Conservation (phyloP, 2,113 vertebrate genomes). For the Sminthopsis crassicaudata region DNA sequence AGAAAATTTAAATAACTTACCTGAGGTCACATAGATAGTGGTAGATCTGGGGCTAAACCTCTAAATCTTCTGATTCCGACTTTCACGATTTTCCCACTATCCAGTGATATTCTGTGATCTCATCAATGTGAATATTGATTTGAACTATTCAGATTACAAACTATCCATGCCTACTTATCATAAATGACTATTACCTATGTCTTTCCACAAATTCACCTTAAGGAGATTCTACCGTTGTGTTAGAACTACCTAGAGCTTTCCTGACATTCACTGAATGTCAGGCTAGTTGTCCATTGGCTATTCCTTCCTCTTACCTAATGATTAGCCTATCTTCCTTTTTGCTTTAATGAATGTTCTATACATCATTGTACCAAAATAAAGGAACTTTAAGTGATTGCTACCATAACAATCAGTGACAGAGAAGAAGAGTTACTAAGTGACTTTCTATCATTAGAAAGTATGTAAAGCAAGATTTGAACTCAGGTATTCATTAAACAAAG, state of each 20-base stretch:
- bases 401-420: not conserved
- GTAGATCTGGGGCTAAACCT: rapidly evolving
- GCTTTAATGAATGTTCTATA: not conserved
- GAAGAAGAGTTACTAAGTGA: conserved; percentile 8
- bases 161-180: not conserved
- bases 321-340: not conserved
- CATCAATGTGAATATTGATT: not conserved
- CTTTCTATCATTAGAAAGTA: not conserved
- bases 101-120: not conserved
- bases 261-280: not conserved
- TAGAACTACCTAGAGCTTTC: not conserved
- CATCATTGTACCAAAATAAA: conserved; percentile 1
- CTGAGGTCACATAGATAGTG: not conserved
- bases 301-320: not conserved
- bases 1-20: not conserved
- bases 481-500: not conserved
- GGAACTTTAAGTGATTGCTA: not conserved
- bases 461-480: not conserved
- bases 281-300: not conserved
- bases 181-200: not conserved
- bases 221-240: not conserved
- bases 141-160: not conserved
- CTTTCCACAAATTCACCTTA: not conserved
- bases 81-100: not conserved
- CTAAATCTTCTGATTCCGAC: not conserved